Conservation (phyloP, 2,113 vertebrate species). For the Cromileptes altivelis region DNA sequence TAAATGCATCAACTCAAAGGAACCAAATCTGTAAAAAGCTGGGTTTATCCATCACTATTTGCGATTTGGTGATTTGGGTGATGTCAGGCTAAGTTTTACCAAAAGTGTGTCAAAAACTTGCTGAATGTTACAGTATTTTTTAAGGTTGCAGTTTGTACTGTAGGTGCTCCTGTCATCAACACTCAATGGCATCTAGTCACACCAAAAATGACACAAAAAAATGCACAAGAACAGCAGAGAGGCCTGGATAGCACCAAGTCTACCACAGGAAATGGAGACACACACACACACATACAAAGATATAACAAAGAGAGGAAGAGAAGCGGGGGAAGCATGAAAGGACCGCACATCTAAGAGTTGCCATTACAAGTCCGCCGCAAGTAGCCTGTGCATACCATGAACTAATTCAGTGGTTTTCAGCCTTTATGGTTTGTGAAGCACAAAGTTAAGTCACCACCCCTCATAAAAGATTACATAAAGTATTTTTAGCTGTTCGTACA, state of each 20-base stretch:
- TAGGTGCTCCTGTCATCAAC: too few relatives aligned
- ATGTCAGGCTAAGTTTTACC: too few relatives aligned
- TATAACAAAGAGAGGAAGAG: constrained; percentile 17
- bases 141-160: neutral
- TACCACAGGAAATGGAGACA: constrained; percentile 9
- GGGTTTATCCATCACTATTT: too few relatives aligned
- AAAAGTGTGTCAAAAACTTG: too few relatives aligned
- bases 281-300: neutral
- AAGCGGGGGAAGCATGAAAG: neutral
- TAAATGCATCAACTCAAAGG: too few relatives aligned
- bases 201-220: neutral
- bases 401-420: neutral
- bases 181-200: neutral
- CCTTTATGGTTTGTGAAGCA: neutral
- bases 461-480: neutral
- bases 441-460: neutral
- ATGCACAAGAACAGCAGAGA: neutral
- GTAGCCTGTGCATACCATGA: neutral
- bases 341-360: neutral
- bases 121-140: neutral
- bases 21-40: too few relatives aligned
- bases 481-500: neutral
- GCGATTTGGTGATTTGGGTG: too few relatives aligned
- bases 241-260: neutral
- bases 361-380: neutral